A percentile compares a stretch with the other conserved stretches of the same genome.
phyloP scores from a whole-genome alignment of 2,888 invertebrate genomes.

The Linnaemya vulpina region DNA sequence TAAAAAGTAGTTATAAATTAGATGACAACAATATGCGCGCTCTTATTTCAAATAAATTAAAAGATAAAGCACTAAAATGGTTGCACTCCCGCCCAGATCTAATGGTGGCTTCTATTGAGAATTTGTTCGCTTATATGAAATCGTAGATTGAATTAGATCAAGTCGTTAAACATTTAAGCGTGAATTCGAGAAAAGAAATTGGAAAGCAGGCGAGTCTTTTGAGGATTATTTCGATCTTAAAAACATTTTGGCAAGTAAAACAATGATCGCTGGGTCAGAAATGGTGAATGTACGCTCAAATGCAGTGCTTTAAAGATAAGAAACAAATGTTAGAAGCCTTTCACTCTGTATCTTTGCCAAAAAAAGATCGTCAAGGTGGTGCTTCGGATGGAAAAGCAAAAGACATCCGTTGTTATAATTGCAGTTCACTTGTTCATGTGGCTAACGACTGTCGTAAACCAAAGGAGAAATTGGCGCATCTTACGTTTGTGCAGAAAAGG shows the following conservation, averaged over 20 bases:
- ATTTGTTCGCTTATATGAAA: constrained; percentile 50
- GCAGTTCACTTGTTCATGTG: constrained; percentile 60
- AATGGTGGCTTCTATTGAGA: constrained; percentile 48
- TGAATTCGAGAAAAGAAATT: constrained; percentile 66
- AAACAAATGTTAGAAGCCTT: constrained; percentile 44
- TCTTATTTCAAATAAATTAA: constrained; percentile 56
- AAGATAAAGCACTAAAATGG: constrained; percentile 57
- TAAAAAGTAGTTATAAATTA: constrained; percentile 33
- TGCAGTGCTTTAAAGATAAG: constrained; percentile 48
- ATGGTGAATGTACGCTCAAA: constrained; percentile 65
- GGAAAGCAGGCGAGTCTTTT: constrained; percentile 66
- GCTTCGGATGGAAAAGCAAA: constrained; percentile 12
- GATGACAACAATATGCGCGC: constrained; percentile 62
- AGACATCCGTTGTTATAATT: constrained; percentile 61
- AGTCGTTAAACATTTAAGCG: constrained; percentile 52
- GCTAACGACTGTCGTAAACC: constrained; percentile 60
- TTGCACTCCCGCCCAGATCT: constrained; percentile 46
- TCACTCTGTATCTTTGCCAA: constrained; percentile 36
- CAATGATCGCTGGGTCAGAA: constrained; percentile 73
- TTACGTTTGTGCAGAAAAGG: constrained; percentile 61
- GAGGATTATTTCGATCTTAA: constrained; percentile 70
- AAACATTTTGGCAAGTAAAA: constrained; percentile 64
- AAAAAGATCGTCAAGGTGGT: constrained; percentile 6
- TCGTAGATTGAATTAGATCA: constrained; percentile 39
- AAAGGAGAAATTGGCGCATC: constrained; percentile 59